These are phyloP conservation scores for Ophion costatus DNA, from an alignment of 2,888 invertebrate species.

Conservation along the genomic window DNA sequence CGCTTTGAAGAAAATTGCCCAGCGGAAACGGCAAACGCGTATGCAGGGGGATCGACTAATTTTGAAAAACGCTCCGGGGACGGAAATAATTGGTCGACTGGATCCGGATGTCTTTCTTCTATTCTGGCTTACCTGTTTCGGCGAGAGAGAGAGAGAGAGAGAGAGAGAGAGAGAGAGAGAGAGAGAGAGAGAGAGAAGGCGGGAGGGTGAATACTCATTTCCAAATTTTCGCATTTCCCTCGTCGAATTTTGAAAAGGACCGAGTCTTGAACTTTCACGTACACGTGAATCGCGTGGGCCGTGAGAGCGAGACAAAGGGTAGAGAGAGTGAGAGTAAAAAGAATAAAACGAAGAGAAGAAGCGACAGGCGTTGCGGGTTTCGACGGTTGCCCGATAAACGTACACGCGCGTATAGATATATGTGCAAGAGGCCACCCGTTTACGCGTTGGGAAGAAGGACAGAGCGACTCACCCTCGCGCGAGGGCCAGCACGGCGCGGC, in stretches of 20 bases:
- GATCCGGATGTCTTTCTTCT: slow-evolving; percentile 21
- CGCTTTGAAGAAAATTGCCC: slow-evolving; percentile 2
- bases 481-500: slow-evolving; percentile 5
- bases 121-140: not conserved
- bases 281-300: too few relatives aligned
- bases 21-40: slow-evolving; percentile 2
- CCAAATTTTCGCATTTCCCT: too few relatives aligned
- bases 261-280: too few relatives aligned
- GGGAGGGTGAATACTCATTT: not conserved
- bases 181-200: not conserved
- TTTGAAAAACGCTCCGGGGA: slow-evolving; percentile 11
- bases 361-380: slow-evolving; percentile 69
- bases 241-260: too few relatives aligned
- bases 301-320: too few relatives aligned
- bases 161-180: not conserved
- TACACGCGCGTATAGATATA: slow-evolving; percentile 18
- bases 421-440: slow-evolving; percentile 6
- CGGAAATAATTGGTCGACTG: slow-evolving; percentile 17
- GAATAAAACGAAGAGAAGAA: slow-evolving; percentile 42
- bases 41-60: not conserved
- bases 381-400: slow-evolving; percentile 70
- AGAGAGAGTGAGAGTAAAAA: not conserved
- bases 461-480: slow-evolving; percentile 49
- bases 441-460: slow-evolving; percentile 20
- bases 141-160: not conserved